Base-by-base conservation (phyloP, 2,888 invertebrate species). In the Nymphalis urticae region DNA sequence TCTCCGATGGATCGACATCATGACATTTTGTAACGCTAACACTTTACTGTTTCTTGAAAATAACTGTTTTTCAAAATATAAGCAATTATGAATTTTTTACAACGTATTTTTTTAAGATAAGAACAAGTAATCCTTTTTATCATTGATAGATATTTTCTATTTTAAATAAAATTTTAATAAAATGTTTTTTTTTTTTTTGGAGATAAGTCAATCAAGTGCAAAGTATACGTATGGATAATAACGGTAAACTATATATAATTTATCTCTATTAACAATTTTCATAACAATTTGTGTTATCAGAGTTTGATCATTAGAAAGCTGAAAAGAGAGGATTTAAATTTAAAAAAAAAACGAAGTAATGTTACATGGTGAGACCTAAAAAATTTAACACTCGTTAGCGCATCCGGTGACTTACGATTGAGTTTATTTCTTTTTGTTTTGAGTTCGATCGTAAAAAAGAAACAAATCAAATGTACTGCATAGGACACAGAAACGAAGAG, bases 331-430 rank as follows among this genome's bases (percentile, higher is more conserved):
- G 32, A 56, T 75, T 69, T 78, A 74, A 78, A 83, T 86, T 69
- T 78, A 74, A 78, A 83, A 86, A 82, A 90, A 90, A 89, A 90
- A 89, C 85, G 82, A 85, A 85, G 82, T 79, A 84, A 84, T 81
- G 82, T 82, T 79, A 82, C 84, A 81, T 75, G 77, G 81, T 77
- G 77, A 80, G 82, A 78, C 82, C 86, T 83, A 87, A 90, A 90
- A 89, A 88, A 81, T 73, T 79, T 81, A 86, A 85, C 85, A 90
- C 89, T 92, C 92, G 89, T 92, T 92, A 92, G 91, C 84, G 88
- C 91, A 90, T 92, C 91, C 92, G 91, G 89, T 85, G 88, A 87
- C 88, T 87, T 90, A 88, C 89, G 85, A 88, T 86, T 86, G 88
- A 83, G 81, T 82, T 81, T 82, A 76, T 80, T 56, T 79, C 83